Conservation (phyloP, 2,113 vertebrate species). For the Cygnus buccinator region DNA sequence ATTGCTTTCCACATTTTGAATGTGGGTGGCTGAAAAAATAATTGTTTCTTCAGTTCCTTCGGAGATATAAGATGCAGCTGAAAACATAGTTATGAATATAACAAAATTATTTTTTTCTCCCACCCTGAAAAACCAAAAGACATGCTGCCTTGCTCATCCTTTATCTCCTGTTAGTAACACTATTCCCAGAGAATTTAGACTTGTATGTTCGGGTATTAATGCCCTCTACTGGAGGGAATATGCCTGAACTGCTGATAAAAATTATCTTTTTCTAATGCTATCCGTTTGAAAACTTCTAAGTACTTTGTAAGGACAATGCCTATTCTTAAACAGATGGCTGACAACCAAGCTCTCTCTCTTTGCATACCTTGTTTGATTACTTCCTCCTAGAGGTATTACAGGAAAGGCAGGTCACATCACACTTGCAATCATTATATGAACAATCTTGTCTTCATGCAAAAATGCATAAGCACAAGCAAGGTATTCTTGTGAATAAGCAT, state of each 20-base stretch:
- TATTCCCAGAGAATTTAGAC: not conserved
- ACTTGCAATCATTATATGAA: not conserved
- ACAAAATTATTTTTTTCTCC: not conserved
- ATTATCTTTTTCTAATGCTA: not conserved
- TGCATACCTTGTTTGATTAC: not conserved
- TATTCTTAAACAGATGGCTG: not conserved
- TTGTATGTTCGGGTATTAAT: not conserved
- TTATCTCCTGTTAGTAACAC: not conserved
- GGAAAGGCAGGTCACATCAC: not conserved
- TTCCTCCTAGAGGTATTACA: not conserved
- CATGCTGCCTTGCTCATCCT: not conserved
- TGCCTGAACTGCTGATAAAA: not conserved
- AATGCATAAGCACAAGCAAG: not conserved
- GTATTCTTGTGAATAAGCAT: not conserved
- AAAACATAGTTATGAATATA: not conserved
- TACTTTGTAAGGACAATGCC: not conserved
- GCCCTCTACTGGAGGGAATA: slow-evolving; percentile 25
- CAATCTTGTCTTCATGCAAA: not conserved
- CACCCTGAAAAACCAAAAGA: not conserved
- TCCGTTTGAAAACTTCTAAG: not conserved
- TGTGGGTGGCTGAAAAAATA: not conserved
- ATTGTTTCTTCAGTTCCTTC: not conserved
- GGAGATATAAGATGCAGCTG: not conserved
- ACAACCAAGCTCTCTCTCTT: not conserved
- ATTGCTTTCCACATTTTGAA: not conserved